Evolutionary conservation across 2,888 invertebrate species (phyloP).

Genomic region (Tachina grossa): DNA sequence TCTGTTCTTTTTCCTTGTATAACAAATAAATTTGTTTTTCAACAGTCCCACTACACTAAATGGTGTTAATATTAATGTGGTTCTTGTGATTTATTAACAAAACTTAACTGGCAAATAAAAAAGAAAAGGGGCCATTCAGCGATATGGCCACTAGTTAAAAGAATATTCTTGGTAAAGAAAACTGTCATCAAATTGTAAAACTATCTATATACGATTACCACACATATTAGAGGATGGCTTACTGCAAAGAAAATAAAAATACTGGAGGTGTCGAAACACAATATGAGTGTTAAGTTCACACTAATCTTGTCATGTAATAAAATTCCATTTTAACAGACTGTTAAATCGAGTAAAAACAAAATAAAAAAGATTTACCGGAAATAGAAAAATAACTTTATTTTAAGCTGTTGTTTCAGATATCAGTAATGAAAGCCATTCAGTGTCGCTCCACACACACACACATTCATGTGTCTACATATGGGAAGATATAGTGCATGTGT

Average conservation of each 20-base stretch:
- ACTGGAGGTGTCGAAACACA: conserved; percentile 31
- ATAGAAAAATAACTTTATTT: neutral
- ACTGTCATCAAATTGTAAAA: conserved; percentile 35
- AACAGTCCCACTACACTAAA: conserved; percentile 41
- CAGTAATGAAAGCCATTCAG: too few species aligned
- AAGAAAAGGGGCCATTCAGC: neutral
- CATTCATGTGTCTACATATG: neutral
- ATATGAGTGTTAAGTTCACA: conserved; percentile 64
- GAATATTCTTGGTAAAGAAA: conserved; percentile 1
- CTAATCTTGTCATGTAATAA: conserved; percentile 67
- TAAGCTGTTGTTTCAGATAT: neutral
- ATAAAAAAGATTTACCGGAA: neutral
- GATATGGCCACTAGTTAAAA: neutral
- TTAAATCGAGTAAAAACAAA: conserved; percentile 42
- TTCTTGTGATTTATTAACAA: conserved; percentile 57
- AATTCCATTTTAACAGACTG: conserved; percentile 61
- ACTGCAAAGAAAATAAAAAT: neutral
- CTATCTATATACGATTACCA: conserved; percentile 22
- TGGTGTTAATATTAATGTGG: conserved; percentile 53
- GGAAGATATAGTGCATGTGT: neutral
- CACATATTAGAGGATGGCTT: neutral
- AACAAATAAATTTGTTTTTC: conserved; percentile 2
- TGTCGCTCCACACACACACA: too few species aligned
- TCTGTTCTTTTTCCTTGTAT: neutral
- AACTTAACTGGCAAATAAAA: conserved; percentile 37